Base-by-base conservation (phyloP, 2,888 invertebrate genomes). In the Plebejus argus region DNA sequence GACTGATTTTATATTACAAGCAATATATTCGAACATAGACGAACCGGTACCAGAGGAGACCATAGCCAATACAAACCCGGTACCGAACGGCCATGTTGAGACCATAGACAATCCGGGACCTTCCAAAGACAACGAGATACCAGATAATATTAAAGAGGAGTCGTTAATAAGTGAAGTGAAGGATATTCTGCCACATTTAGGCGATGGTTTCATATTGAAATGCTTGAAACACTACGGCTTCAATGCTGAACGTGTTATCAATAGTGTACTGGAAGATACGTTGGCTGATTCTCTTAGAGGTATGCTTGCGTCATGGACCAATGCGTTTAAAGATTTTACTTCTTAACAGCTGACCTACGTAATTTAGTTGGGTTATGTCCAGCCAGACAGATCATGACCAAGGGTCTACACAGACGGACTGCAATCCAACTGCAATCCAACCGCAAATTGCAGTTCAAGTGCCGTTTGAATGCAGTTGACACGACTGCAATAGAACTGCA, bases 141-240 rank as follows among this genome's bases (percentile, higher is more conserved):
- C 94, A 0, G 87, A 90, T 79, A 87, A 89, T 85, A 82, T 94
- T 79, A 83, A 91, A 87, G 86, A 92, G 76, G 91, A 94, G 76
- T 94, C 94, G 0, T 88, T 96, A 70, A 95, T 97, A 35, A 92
- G 94, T 35, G 95, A 95, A 90, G 96, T 97, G 0, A 96, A 96
- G 83, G 97, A 97, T 85, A 93, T 98, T 78, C 91, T 99, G 71
- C 97, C 97, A 2, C 96, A 98, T 89, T 93, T 98, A 75, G 98
- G 98, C 0, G 97, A 97, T 84, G 97, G 95, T 0, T 96, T 96
- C 80, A 95, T 96, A 53, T 90, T 98, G 89, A 95, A 95, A 85
- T 97, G 98, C 83, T 91, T 99, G 77, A 95, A 97, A 83, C 95
- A 97, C 84, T 98, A 97, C 84, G 95, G 97, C 28, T 97, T 96